A percentile compares a stretch with the other conserved stretches of the same genome.
phyloP scores from a whole-genome alignment of 2,888 invertebrate species.

The Cerceris rybyensis region DNA sequence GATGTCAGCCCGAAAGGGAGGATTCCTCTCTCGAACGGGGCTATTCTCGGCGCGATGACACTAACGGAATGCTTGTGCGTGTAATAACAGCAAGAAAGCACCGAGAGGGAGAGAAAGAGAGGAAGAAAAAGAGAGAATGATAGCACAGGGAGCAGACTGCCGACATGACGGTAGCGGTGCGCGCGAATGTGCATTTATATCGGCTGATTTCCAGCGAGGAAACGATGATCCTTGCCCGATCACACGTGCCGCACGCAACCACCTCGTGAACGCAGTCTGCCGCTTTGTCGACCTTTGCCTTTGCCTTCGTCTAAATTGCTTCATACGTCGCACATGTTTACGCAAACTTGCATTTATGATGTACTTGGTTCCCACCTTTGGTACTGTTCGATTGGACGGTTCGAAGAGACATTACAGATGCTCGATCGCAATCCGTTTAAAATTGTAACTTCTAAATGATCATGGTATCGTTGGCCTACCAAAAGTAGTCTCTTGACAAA shows the following conservation, averaged over 20 bases:
- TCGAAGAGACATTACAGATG: no score
- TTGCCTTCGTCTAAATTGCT: constrained; percentile 8
- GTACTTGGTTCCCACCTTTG: not conserved
- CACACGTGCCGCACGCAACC: constrained; percentile 45
- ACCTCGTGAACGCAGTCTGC: constrained; percentile 14
- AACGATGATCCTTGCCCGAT: constrained; percentile 44
- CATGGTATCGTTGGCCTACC: no score
- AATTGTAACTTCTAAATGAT: no score
- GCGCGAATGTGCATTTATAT: constrained; percentile 52
- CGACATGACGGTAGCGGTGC: not conserved
- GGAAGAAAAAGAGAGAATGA: not conserved
- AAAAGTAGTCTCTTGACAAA: no score
- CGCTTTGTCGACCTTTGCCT: constrained; percentile 47
- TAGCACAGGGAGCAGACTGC: not conserved
- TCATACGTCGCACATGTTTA: constrained; percentile 5
- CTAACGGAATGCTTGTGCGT: constrained; percentile 57
- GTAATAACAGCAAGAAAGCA: constrained; percentile 47
- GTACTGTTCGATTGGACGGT: not conserved
- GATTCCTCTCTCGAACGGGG: constrained; percentile 51
- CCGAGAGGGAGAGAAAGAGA: not conserved
- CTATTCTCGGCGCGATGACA: constrained; percentile 70
- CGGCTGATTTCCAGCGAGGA: constrained; percentile 36
- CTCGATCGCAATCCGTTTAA: no score
- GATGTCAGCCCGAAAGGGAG: constrained; percentile 55
- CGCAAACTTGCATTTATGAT: not conserved